These are phyloP conservation scores for Pheucticus melanocephalus DNA, from an alignment of 2,113 vertebrate species.

Conservation along the genomic window DNA sequence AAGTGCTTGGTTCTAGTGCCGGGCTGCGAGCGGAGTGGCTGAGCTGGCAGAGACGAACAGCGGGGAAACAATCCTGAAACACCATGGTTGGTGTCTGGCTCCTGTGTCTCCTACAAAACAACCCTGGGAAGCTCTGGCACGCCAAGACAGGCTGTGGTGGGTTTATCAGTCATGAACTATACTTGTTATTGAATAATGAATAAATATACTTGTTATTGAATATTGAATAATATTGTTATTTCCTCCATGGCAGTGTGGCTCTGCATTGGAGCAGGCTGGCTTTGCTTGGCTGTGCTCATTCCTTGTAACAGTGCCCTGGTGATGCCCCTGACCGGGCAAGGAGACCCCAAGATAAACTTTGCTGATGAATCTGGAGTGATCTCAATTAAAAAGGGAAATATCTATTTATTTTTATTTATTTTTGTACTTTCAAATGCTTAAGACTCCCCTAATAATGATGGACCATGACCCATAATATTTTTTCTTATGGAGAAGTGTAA, in stretches of 20 bases:
- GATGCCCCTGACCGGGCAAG: rapidly evolving
- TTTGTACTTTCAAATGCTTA: not conserved
- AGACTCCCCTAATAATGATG: not conserved
- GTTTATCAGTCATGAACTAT: rapidly evolving
- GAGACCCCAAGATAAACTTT: rapidly evolving
- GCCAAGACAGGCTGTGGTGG: not conserved
- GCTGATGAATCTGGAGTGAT: too few relatives aligned
- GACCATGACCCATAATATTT: rapidly evolving
- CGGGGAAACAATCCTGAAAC: not conserved
- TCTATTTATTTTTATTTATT: not conserved
- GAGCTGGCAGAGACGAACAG: rapidly evolving
- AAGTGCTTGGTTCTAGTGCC: rapidly evolving
- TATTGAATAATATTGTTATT: too few relatives aligned
- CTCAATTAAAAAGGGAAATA: not conserved
- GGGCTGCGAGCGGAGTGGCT: not conserved
- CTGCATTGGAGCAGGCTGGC: not conserved
- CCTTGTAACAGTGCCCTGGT: not conserved
- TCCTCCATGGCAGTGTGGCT: rapidly evolving
- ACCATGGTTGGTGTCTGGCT: not conserved
- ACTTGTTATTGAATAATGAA: not conserved
- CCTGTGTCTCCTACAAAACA: not conserved
- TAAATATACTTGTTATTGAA: rapidly evolving
- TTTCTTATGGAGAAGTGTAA: not conserved
- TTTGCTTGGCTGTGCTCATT: not conserved
- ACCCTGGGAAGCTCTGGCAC: not conserved